phyloP scores from a whole-genome alignment of 1,140 invertebrate genomes.

The Camponotus vicinus region DNA sequence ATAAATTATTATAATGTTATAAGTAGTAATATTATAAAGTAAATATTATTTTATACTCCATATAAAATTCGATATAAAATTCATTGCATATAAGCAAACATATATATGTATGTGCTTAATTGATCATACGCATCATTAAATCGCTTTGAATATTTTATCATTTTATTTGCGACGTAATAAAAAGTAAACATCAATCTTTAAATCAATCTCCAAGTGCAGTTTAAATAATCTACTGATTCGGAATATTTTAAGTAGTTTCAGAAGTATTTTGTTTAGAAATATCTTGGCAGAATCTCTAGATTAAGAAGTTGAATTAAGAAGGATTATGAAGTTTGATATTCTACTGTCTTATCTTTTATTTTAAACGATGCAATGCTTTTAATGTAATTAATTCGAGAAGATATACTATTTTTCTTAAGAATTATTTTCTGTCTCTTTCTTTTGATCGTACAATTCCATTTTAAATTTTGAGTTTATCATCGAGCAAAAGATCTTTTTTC shows the following conservation, averaged over 20 bases:
- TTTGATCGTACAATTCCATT: neutral
- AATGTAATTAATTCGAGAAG: neutral
- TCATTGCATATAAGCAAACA: neutral
- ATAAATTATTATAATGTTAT: too few relatives aligned
- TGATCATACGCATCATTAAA: neutral
- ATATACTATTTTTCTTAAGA: neutral
- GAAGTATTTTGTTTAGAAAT: neutral
- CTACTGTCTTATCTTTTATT: neutral
- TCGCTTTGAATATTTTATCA: slow-evolving; percentile 17
- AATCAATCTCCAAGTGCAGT: slow-evolving; percentile 13
- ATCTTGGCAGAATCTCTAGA: neutral
- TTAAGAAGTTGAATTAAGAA: neutral
- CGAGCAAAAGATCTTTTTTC: neutral
- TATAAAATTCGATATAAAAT: too few relatives aligned
- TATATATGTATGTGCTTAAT: too few relatives aligned
- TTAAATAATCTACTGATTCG: slow-evolving; percentile 11
- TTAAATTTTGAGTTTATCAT: neutral
- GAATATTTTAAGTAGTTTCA: neutral
- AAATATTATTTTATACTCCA: slow-evolving; percentile 18
- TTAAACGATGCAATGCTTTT: neutral
- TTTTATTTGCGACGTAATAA: neutral
- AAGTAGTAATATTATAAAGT: too few relatives aligned
- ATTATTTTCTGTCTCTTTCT: neutral
- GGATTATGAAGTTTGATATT: slow-evolving; percentile 8
- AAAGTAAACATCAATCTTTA: slow-evolving; percentile 2